Base-by-base conservation (phyloP, 92 coral and sea anemone species). In the Palythoa caribaeorum region DNA sequence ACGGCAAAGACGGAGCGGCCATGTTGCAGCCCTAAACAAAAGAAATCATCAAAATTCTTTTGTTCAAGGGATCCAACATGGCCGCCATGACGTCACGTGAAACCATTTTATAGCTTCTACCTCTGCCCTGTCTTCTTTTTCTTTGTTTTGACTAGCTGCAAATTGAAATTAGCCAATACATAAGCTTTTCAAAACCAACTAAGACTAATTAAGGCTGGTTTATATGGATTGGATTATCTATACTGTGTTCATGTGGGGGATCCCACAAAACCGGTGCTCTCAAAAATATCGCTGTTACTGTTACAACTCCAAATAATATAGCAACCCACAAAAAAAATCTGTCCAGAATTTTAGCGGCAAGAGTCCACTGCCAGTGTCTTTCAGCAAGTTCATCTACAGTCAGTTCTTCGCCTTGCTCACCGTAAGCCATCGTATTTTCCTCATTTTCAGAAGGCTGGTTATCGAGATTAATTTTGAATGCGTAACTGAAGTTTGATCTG, bases 281-380 rank as follows among this genome's bases (percentile, higher is more conserved):
- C 54, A 95, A 60, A 87, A 95, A 95, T 17, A 95, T 92, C 6
- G 96, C 98, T 62, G 86, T 54, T 39, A 95, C 96, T 20, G 98
- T 95, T 11, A 95, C 90, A 71, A 94, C 92, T 2, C 98, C 98
- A 51, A 86, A 72, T 8, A 94, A 2, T 35, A 95, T 86, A 35
- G 98, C 96, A 28, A 95, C 90, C 54, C 86, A 86, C 83, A 95
- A 89, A 73, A 95, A 90, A 57, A 95, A 87, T 35, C 98, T 87
- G 73, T 95, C 98, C 88, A 95, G 76, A 39, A 93, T 94, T 77
- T 92, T 83, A 0, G 98, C 98, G 39, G 94, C 98, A 2, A 90
- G 88, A 20, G 94, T 95, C 98, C 98, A 95, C 79, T 95, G 94
- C 90, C 91, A 89, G 62, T 95, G 98, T 7, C 96, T 70, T 60